Base-by-base conservation (phyloP, 53 echinoderm and acorn worm genomes). In the Echinarachnius parma region DNA sequence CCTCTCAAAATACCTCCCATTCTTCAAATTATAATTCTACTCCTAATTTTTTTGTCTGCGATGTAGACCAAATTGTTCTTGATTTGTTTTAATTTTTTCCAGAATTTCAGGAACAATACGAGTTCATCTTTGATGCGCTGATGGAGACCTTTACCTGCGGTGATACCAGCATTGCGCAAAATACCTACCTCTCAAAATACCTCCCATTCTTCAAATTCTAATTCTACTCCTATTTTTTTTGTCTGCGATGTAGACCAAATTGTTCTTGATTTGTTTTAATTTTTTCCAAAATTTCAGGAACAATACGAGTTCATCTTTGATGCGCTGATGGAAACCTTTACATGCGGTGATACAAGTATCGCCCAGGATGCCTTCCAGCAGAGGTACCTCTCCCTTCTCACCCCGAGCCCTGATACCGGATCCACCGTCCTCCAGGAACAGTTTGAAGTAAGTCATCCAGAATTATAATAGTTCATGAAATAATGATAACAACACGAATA, bases 221-320 rank as follows among this genome's bases (percentile, higher is more conserved):
- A n/a, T n/a, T n/a, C n/a, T n/a, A n/a, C n/a, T n/a, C n/a, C n/a
- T n/a, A n/a, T n/a, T n/a, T n/a, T n/a, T n/a, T n/a, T n/a, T n/a
- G n/a, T n/a, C n/a, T n/a, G n/a, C n/a, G n/a, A n/a, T n/a, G n/a
- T n/a, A n/a, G n/a, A n/a, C n/a, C n/a, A n/a, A n/a, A n/a, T n/a
- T n/a, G n/a, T n/a, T n/a, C n/a, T n/a, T n/a, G n/a, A n/a, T n/a
- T n/a, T n/a, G n/a, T n/a, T n/a, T n/a, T n/a, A n/a, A n/a, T n/a
- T n/a, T n/a, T n/a, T n/a, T n/a, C n/a, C n/a, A n/a, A n/a, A n/a
- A n/a, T n/a, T 37, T 2, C 63, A 92, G 92, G 87, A 88, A 7
- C 92, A 92, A 58, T 92, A 92, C 39, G 56, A 77, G 75, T 92
- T 92, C 76, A 92, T 92, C 56, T 87, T 81, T 42, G 84, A 87